Conservation (phyloP, 1,140 invertebrate species). For the Eumeta japonica region DNA sequence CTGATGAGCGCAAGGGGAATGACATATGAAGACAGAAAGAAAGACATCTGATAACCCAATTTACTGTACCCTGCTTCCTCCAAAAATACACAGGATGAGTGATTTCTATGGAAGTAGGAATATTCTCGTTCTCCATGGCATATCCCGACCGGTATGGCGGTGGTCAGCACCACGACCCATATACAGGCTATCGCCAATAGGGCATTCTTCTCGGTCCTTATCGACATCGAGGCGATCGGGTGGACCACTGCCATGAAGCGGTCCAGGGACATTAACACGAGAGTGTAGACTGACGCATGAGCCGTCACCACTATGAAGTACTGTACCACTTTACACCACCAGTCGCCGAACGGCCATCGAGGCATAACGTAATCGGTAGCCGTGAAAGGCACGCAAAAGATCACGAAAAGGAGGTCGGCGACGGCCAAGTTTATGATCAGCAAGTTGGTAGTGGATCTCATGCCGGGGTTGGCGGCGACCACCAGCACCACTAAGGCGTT, state of each 20-base stretch:
- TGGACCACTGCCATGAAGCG: conserved; percentile 93
- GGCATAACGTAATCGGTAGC: conserved; percentile 84
- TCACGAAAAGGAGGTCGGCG: conserved; percentile 90
- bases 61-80: conserved; percentile 68
- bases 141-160: conserved; percentile 73
- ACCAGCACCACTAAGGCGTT: conserved; percentile 86
- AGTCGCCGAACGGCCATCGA: conserved; percentile 87
- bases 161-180: conserved; percentile 79
- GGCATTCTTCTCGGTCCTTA: conserved; percentile 84
- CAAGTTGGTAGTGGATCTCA: conserved; percentile 91
- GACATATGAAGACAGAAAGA: conserved; percentile 83
- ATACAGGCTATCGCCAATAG: conserved; percentile 71
- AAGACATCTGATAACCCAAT: conserved; percentile 73
- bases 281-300: conserved; percentile 89
- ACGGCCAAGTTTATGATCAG: conserved; percentile 86
- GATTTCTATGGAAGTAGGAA: conserved; percentile 60
- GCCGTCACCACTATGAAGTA: conserved; percentile 83
- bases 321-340: conserved; percentile 86
- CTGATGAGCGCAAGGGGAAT: conserved; percentile 84
- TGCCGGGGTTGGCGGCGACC: conserved; percentile 81
- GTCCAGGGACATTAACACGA: conserved; percentile 94
- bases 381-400: conserved; percentile 94
- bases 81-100: conserved; percentile 67
- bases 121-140: conserved; percentile 77
- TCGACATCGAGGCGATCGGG: conserved; percentile 86